Percentiles rank a stretch among this genome's conserved stretches.
Conservation (phyloP, 2,113 vertebrate species). For the Nothoprocta perdicaria region DNA sequence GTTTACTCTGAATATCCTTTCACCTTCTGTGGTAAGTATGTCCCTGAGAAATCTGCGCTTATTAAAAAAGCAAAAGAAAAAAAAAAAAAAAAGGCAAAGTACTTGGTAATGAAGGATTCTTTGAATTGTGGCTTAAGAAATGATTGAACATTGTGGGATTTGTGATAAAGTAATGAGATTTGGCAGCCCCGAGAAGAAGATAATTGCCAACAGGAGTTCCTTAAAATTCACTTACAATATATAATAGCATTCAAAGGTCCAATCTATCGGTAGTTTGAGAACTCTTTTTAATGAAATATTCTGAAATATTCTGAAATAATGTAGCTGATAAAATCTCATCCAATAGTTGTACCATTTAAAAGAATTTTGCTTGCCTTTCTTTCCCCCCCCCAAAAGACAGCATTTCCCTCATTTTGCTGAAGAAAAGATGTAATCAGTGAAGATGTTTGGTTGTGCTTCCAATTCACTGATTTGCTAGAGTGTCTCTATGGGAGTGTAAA, state of each 20-base stretch:
- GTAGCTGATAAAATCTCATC: slow-evolving; percentile 36
- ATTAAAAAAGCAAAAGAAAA: not conserved
- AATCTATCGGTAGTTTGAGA: not conserved
- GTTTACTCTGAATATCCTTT: not conserved
- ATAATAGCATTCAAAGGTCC: not conserved
- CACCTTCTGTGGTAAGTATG: not conserved
- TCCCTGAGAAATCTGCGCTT: not conserved
- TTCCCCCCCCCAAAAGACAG: not conserved
- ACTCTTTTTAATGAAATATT: slow-evolving; percentile 43
- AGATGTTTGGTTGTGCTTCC: slow-evolving; percentile 13
- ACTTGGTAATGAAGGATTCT: not conserved
- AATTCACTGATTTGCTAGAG: slow-evolving; percentile 58
- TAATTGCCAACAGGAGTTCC: not conserved
- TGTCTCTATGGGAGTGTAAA: slow-evolving; percentile 9
- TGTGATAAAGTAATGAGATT: slow-evolving; percentile 11
- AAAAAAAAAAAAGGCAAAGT: not conserved
- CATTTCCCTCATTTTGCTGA: not conserved
- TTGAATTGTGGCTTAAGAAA: slow-evolving; percentile 9
- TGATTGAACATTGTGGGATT: not conserved
- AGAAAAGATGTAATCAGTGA: slow-evolving; percentile 32
- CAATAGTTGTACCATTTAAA: slow-evolving; percentile 21
- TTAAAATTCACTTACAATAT: slow-evolving; percentile 25
- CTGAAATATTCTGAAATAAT: too few species aligned
- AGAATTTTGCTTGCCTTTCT: not conserved
- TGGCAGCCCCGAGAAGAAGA: not conserved